Percentiles rank a stretch among this genome's conserved stretches.
Evolutionary conservation across 2,888 invertebrate genomes (phyloP).

Genomic region (Ernsta delagoae): DNA sequence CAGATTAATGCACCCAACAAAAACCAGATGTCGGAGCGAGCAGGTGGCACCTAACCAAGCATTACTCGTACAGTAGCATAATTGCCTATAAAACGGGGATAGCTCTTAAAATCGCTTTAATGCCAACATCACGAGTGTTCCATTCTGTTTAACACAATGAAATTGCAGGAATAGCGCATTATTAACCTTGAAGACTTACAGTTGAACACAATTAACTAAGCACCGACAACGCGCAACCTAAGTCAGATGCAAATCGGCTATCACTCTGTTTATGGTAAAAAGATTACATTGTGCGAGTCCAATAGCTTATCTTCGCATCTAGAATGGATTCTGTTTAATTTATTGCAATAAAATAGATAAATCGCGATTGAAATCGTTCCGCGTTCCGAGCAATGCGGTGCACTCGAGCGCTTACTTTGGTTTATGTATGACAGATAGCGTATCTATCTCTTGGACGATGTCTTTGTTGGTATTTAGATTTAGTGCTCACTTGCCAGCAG

Average conservation of each 20-base stretch:
- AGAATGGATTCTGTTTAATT: conserved; percentile 77
- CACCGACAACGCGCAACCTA: conserved; percentile 58
- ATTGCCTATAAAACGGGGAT: conserved; percentile 75
- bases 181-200: conserved; percentile 60
- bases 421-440: conserved; percentile 62
- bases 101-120: conserved; percentile 66
- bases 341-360: conserved; percentile 82
- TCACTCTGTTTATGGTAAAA: conserved; percentile 79
- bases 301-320: conserved; percentile 78
- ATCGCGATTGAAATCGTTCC: conserved; percentile 70
- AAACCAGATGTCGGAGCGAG: conserved; percentile 47
- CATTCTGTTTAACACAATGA: conserved; percentile 75
- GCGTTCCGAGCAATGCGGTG: conserved; percentile 63
- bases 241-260: conserved; percentile 79
- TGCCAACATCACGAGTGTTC: conserved; percentile 51
- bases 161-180: conserved; percentile 74
- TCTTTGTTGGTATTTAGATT: conserved; percentile 33
- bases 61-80: conserved; percentile 52
- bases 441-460: conserved; percentile 18
- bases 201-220: conserved; percentile 72
- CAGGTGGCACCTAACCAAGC: conserved; percentile 61
- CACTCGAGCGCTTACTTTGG: conserved; percentile 48
- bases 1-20: conserved; percentile 47
- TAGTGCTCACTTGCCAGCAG: too few relatives aligned
- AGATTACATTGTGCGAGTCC: conserved; percentile 80